Evolutionary conservation across 2,888 invertebrate genomes (phyloP).

Genomic region (Heliconius aoede): DNA sequence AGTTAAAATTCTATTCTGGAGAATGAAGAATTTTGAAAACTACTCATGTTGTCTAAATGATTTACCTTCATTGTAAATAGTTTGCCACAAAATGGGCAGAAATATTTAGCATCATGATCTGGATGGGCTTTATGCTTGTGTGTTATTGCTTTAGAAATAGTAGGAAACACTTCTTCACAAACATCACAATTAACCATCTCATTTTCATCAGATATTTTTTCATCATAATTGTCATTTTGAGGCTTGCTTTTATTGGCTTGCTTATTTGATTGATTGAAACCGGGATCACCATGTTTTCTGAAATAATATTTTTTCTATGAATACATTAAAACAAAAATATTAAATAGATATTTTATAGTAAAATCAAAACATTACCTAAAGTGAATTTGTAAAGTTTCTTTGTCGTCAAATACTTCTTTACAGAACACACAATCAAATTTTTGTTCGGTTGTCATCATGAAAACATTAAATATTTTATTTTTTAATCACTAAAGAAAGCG

Average conservation of each 20-base stretch:
- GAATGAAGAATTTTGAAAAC: background rate
- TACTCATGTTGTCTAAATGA: background rate
- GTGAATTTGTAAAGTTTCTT: slow-evolving; percentile 85
- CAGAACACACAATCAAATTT: slow-evolving; percentile 83
- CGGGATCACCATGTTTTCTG: slow-evolving; percentile 86
- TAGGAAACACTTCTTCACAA: slow-evolving; percentile 83
- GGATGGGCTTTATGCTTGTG: slow-evolving; percentile 87
- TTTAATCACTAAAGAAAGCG: slow-evolving; percentile 26
- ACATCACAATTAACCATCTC: slow-evolving; percentile 84
- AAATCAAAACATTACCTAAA: slow-evolving; percentile 75
- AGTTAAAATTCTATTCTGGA: too few relatives aligned
- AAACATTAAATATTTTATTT: slow-evolving; percentile 40
- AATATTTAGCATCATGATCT: slow-evolving; percentile 85
- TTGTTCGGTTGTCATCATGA: slow-evolving; percentile 65
- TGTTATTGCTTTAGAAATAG: slow-evolving; percentile 85
- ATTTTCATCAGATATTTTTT: slow-evolving; percentile 55
- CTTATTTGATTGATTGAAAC: slow-evolving; percentile 78
- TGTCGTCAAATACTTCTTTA: slow-evolving; percentile 79
- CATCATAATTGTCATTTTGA: slow-evolving; percentile 56
- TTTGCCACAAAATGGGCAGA: slow-evolving; percentile 87
- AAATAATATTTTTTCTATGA: slow-evolving; percentile 36
- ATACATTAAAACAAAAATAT: background rate
- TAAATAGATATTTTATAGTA: slow-evolving; percentile 7
- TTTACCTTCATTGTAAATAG: slow-evolving; percentile 86
- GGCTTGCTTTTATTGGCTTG: slow-evolving; percentile 54